A percentile compares a stretch with the other conserved stretches of the same genome.
Evolutionary conservation across 2,797 vertebrate species (phyloP).

Genomic region (Diglossa cyanea): DNA sequence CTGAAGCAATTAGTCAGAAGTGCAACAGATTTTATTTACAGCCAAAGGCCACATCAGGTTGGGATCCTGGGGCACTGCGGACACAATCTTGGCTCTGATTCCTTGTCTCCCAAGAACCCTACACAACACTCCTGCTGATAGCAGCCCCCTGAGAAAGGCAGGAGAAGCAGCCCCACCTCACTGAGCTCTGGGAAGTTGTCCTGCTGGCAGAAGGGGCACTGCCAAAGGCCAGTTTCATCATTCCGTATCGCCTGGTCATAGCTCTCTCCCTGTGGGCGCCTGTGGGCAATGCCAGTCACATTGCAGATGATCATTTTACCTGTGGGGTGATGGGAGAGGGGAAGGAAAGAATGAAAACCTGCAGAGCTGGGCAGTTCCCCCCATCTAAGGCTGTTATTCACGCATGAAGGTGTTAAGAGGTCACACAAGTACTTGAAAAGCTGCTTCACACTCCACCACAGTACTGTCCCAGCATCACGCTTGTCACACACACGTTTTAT

Average conservation of each 20-base stretch:
- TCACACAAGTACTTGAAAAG: background rate
- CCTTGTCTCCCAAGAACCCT: background rate
- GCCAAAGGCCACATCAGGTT: background rate
- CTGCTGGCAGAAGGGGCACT: constrained; percentile 98
- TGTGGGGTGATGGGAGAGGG: background rate
- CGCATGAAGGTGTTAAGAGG: background rate
- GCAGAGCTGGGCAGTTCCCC: background rate
- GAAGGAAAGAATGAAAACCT: background rate
- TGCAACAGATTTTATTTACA: background rate
- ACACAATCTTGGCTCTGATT: background rate
- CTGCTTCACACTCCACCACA: background rate
- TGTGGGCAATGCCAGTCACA: constrained; percentile 95
- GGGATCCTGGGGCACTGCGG: background rate
- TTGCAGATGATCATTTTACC: constrained; percentile 96
- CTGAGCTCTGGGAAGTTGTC: constrained; percentile 99
- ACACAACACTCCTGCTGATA: rapidly evolving
- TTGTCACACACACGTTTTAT: too few species aligned
- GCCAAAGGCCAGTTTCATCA: constrained; percentile 94
- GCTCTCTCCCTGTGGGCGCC: constrained; percentile 95
- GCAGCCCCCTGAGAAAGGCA: background rate
- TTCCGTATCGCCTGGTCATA: constrained; percentile 98
- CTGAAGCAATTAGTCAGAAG: background rate
- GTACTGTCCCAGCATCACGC: background rate
- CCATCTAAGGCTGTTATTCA: background rate
- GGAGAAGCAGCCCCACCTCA: constrained; percentile 80